phyloP scores from a whole-genome alignment of 2,888 invertebrate species.

The Lepidocyrtoides sp. region DNA sequence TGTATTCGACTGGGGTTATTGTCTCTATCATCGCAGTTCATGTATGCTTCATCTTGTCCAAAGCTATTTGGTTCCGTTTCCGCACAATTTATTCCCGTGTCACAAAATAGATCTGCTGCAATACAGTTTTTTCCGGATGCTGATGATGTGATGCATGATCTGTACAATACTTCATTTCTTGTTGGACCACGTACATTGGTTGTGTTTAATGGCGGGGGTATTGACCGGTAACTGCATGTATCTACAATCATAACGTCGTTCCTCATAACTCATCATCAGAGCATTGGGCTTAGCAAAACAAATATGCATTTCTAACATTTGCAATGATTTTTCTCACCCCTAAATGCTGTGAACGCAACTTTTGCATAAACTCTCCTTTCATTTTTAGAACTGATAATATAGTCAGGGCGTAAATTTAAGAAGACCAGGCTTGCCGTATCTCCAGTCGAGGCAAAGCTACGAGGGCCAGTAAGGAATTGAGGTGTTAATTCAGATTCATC shows the following conservation, averaged over 20 bases:
- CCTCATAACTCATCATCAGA: too few relatives aligned
- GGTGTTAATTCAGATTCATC: slow-evolving; percentile 16
- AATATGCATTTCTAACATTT: not conserved
- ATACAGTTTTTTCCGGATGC: slow-evolving; percentile 68
- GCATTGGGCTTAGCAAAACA: not conserved
- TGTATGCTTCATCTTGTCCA: slow-evolving; percentile 52
- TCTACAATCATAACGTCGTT: slow-evolving; percentile 23
- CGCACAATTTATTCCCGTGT: slow-evolving; percentile 40
- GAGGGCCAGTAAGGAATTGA: slow-evolving; percentile 49
- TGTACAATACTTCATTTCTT: slow-evolving; percentile 36
- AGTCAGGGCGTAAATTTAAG: slow-evolving; percentile 46
- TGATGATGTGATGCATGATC: slow-evolving; percentile 55
- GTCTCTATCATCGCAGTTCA: slow-evolving; percentile 56
- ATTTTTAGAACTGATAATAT: slow-evolving; percentile 53
- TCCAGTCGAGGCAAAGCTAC: slow-evolving; percentile 60
- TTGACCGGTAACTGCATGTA: slow-evolving; percentile 55
- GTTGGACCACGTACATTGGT: not conserved
- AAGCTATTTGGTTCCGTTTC: slow-evolving; percentile 46
- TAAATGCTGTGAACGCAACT: slow-evolving; percentile 63
- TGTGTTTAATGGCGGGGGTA: slow-evolving; percentile 14
- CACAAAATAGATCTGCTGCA: slow-evolving; percentile 62
- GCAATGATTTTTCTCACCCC: slow-evolving; percentile 16
- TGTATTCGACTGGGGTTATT: not conserved
- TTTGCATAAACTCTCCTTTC: slow-evolving; percentile 68
- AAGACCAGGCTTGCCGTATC: slow-evolving; percentile 52